Percentiles rank a stretch among this genome's conserved stretches.
Conservation (phyloP, 2,113 vertebrate species). For the Argyrosomus japonicus region DNA sequence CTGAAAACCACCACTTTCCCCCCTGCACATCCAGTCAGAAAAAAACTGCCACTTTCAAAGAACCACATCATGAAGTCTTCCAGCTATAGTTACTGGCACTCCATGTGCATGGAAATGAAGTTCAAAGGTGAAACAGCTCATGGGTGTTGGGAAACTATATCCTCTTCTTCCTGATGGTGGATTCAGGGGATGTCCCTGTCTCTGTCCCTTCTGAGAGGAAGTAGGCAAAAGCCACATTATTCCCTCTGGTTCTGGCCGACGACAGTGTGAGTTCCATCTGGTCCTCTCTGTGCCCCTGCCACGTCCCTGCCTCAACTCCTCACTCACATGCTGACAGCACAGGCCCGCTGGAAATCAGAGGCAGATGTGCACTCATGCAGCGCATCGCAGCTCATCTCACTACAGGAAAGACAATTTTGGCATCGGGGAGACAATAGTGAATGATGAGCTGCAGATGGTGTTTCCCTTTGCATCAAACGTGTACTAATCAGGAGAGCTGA, state of each 20-base stretch:
- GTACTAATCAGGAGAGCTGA: slow-evolving; percentile 29
- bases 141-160: slow-evolving; percentile 44
- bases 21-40: slow-evolving; percentile 37
- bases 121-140: slow-evolving; percentile 45
- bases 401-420: slow-evolving; percentile 60
- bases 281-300: slow-evolving; percentile 68
- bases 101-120: slow-evolving; percentile 31
- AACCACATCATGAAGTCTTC: slow-evolving; percentile 35
- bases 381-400: slow-evolving; percentile 48
- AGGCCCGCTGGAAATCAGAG: slow-evolving; percentile 72
- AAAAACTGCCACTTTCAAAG: slow-evolving; percentile 44
- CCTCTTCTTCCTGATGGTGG: slow-evolving; percentile 45
- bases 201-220: slow-evolving; percentile 58
- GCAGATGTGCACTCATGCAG: slow-evolving; percentile 75
- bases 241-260: slow-evolving; percentile 62
- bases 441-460: slow-evolving; percentile 68
- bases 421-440: slow-evolving; percentile 54
- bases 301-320: slow-evolving; percentile 62
- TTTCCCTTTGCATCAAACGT: slow-evolving; percentile 2
- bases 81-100: slow-evolving; percentile 38
- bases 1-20: slow-evolving; percentile 66
- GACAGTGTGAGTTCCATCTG: slow-evolving; percentile 68
- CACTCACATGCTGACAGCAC: slow-evolving; percentile 62
- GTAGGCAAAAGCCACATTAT: slow-evolving; percentile 61
- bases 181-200: slow-evolving; percentile 49